Conservation (phyloP, 2,113 vertebrate genomes). For the Cololabis saira region DNA sequence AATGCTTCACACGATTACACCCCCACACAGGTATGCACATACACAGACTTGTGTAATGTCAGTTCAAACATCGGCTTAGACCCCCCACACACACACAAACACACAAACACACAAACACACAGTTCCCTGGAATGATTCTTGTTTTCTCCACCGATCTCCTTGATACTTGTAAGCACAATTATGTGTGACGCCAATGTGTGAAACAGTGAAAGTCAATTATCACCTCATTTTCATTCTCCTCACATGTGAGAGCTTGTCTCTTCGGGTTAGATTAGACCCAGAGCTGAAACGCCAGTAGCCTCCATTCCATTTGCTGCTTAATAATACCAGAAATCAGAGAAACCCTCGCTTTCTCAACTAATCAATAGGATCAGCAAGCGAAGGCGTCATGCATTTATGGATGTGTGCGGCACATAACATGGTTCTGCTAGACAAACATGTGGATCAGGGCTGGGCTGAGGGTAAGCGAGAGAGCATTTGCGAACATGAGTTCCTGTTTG, state of each 20-base stretch:
- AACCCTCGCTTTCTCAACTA: not conserved
- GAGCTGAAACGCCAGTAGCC: not conserved
- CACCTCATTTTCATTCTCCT: constrained; percentile 59
- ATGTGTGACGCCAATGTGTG: constrained; percentile 49
- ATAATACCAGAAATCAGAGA: constrained; percentile 1
- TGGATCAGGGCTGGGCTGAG: not conserved
- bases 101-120: not conserved
- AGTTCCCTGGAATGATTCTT: constrained; percentile 3
- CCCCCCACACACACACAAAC: not conserved
- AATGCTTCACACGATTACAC: constrained; percentile 7
- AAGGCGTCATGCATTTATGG: not conserved
- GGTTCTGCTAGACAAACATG: not conserved
- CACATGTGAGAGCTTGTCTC: constrained; percentile 29
- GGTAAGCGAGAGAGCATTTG: not conserved
- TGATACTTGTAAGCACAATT: constrained; percentile 23
- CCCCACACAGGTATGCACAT: not conserved
- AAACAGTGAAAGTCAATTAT: constrained; percentile 63
- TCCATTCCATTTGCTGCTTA: not conserved
- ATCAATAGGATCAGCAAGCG: too few relatives aligned
- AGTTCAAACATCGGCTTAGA: not conserved
- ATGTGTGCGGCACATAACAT: constrained; percentile 12
- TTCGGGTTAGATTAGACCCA: constrained; percentile 18
- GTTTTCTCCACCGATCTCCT: constrained; percentile 5
- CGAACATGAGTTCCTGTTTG: constrained; percentile 13
- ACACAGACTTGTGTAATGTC: not conserved